Base-by-base conservation (phyloP, 2,888 invertebrate genomes). In the Nowickia ferox region DNA sequence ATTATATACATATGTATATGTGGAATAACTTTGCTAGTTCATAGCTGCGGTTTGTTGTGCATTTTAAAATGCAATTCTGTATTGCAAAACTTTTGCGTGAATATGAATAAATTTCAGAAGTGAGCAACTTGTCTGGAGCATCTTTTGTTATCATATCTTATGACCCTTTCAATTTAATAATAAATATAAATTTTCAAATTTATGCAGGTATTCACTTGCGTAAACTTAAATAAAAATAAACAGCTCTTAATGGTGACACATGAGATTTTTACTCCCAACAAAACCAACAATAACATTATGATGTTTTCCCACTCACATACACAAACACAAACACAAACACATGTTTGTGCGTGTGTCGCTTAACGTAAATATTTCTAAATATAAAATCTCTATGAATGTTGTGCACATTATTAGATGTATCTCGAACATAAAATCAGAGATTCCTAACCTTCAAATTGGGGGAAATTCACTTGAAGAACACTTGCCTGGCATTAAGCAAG, bases 171-270 rank as follows among this genome's bases (percentile, higher is more conserved):
- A 55, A 53, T 8, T 19, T 42, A 55, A 30, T 42, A 55, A 30
- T n/a, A n/a, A 13, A 10, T n/a, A 44, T 44, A n/a, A 57, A 19
- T 40, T 65, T 68, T 51, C 13, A 17, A 69, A 51, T 71, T 61
- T 61, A 17, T 42, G 30, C 40, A 48, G 53, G 74, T 74, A 80
- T 66, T 66, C 59, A 80, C 66, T 51, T 40, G 74, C 38, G 66
- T 42, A 57, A 80, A 63, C 51, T 69, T 78, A 61, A 69, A 30
- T 10, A 63, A 63, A 30, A 66, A 75, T 69, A 68, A 82, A 53
- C 74, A 68, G n/a, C 75, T 75, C 30, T 75, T 75, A 66, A 53
- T 75, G 59, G 68, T 69, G 75, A 68, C 81, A 75, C 38, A 75
- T 53, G 61, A 61, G 44, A n/a, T 57, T 19, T 59, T 71, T 55